phyloP scores from a whole-genome alignment of 2,888 invertebrate genomes.

The Ichneumoninae sp. region DNA sequence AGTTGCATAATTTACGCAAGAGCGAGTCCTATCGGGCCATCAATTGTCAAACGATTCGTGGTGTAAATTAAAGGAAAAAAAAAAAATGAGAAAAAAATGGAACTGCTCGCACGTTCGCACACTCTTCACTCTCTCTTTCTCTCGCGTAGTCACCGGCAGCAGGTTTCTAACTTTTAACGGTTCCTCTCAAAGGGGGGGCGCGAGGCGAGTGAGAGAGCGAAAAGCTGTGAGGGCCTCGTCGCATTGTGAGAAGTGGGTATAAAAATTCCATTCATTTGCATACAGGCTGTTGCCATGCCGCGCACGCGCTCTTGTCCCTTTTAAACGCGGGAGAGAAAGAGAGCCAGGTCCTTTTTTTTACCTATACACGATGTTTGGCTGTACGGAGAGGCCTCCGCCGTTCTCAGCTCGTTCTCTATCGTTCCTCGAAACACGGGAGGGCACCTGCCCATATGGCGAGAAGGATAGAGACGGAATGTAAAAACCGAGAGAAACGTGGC shows the following conservation, averaged over 20 bases:
- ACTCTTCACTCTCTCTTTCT: constrained; percentile 25
- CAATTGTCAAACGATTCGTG: constrained; percentile 23
- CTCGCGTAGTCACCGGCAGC: constrained; percentile 70
- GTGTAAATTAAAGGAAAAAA: neutral
- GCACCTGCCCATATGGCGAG: constrained; percentile 83
- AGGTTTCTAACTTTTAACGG: constrained; percentile 84
- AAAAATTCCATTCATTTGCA: constrained; percentile 83
- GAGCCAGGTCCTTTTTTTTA: constrained; percentile 32
- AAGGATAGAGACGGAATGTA: constrained; percentile 25
- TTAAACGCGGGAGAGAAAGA: constrained; percentile 33
- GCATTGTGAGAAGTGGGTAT: constrained; percentile 77
- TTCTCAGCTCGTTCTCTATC: constrained; percentile 27
- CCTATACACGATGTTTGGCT: constrained; percentile 33
- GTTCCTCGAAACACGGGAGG: constrained; percentile 53
- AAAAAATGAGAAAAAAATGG: constrained; percentile 25
- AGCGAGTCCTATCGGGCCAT: constrained; percentile 39
- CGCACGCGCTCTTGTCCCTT: constrained; percentile 71
- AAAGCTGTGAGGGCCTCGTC: constrained; percentile 51
- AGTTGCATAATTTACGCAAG: constrained; percentile 56
- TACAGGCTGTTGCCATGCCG: constrained; percentile 80
- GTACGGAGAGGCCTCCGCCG: neutral
- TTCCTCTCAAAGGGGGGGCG: constrained; percentile 76
- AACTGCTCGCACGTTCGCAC: constrained; percentile 43
- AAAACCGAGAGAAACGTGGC: constrained; percentile 23
- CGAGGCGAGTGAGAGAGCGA: constrained; percentile 50